Base-by-base conservation (phyloP, 1,140 invertebrate genomes). In the Pseudomyrmex gracilis region DNA sequence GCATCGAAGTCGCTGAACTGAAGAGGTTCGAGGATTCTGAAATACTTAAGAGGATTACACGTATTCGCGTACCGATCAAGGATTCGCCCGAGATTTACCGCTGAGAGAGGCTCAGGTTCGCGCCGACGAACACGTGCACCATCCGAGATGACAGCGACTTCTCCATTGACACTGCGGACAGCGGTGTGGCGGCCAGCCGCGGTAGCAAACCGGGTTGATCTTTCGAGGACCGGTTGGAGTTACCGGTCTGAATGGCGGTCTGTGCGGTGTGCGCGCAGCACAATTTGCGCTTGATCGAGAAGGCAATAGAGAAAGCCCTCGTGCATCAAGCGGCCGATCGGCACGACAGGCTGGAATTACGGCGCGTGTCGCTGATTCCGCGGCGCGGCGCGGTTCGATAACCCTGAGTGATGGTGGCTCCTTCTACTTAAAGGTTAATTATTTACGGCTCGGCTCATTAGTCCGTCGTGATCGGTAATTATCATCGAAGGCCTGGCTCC, bases 271-370 rank as follows among this genome's bases (percentile, higher is more conserved):
- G 45, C 70, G 68, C 64, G 85, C 80, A 83, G 83, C 77, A 85
- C 84, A 66, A 73, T 85, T 85, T 85, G 73, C 83, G 83, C 68
- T 80, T 68, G 74, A 78, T 78, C 76, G 76, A 78, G 76, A 58
- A 78, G 68, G 84, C 80, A 76, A 83, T 76, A 78, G 76, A 78
- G 76, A 78, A 64, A 78, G 66, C 76, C 22, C 74, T 68, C 74
- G 74, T 70, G 47, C 85, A 57, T 84, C 82, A 73, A 17, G 51
- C 70, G 68, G n/a, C n/a, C 68, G 73, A 83, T 76, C 82, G 67
- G 51, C 20, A 17, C 43, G 68, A 73, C 71, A 70, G 74, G 80
- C 80, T 73, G 85, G 77, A 68, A 87, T 86, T 86, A 73, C 57
- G 61, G 22, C 24, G 68, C 49, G 84, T 58, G 76, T 70, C 76